These are phyloP conservation scores for Aphidoletes aphidimyza DNA, from an alignment of 2,888 invertebrate species.

Conservation along the genomic window DNA sequence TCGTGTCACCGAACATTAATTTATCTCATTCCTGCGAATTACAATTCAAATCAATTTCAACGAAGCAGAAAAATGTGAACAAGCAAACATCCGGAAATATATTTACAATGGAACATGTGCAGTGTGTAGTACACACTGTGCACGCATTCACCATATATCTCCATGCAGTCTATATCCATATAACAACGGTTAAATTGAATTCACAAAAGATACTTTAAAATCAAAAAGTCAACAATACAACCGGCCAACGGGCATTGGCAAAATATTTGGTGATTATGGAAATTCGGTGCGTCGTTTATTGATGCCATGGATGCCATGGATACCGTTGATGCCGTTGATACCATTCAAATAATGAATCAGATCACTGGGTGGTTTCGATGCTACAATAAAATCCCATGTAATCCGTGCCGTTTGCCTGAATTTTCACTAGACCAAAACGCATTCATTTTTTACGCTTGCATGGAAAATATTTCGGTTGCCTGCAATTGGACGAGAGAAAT, in stretches of 20 bases:
- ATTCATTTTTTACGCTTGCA: slow-evolving; percentile 11
- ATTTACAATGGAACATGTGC: too few species aligned
- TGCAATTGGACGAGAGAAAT: not conserved
- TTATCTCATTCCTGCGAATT: too few species aligned
- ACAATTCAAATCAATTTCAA: too few species aligned
- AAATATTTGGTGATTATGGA: not conserved
- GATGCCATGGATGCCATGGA: too few species aligned
- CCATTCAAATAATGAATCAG: not conserved
- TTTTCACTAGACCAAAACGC: not conserved
- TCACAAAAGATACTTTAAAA: not conserved
- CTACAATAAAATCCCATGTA: not conserved
- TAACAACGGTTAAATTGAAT: not conserved
- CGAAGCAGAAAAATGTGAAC: too few species aligned
- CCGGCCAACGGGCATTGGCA: not conserved
- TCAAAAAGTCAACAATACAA: not conserved
- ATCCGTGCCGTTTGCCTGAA: not conserved
- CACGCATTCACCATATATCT: too few species aligned
- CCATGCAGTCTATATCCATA: too few species aligned
- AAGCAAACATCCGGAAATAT: too few species aligned
- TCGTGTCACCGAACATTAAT: too few species aligned
- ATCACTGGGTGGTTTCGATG: not conserved
- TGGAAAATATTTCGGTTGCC: not conserved
- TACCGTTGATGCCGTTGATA: not conserved
- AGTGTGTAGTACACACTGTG: too few species aligned
- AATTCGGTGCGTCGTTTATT: not conserved